phyloP scores from a whole-genome alignment of 2,888 invertebrate species.

The Alsophila aescularia region DNA sequence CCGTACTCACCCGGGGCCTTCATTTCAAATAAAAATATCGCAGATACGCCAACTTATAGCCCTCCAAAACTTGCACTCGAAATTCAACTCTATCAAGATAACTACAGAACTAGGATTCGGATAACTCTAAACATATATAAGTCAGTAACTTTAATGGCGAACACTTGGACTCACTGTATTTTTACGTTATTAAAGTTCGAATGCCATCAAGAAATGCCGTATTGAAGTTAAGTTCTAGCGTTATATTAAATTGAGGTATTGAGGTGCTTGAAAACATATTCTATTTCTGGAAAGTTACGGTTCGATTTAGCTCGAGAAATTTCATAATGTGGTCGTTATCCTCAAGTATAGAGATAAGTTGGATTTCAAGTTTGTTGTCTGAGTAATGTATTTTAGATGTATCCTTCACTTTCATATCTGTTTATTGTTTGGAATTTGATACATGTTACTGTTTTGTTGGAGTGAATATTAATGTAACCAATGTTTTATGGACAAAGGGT shows the following conservation, averaged over 20 bases:
- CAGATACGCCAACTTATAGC: constrained; percentile 13
- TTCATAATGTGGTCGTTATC: constrained; percentile 26
- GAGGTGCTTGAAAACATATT: constrained; percentile 12
- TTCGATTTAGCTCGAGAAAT: neutral
- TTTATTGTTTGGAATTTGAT: constrained; percentile 17
- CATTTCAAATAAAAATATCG: constrained; percentile 35
- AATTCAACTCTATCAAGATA: neutral
- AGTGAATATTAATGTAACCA: neutral
- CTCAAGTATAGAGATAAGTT: constrained; percentile 24
- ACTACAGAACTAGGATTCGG: neutral
- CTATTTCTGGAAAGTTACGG: neutral
- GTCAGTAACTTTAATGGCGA: constrained; percentile 28
- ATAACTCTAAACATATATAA: constrained; percentile 2
- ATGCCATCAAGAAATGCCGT: constrained; percentile 39
- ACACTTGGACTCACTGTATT: constrained; percentile 34
- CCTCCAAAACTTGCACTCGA: neutral
- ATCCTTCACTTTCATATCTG: constrained; percentile 17
- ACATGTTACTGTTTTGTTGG: neutral
- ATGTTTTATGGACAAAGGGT: neutral
- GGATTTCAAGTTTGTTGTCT: constrained; percentile 27
- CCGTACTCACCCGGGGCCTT: constrained; percentile 17
- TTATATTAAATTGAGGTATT: constrained; percentile 32
- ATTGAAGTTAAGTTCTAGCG: constrained; percentile 38
- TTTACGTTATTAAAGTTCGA: constrained; percentile 43
- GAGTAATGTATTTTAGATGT: constrained; percentile 28